Percentiles rank a stretch among this genome's conserved stretches.
Evolutionary conservation across 2,888 invertebrate genomes (phyloP).

Genomic region (Elegia similella): DNA sequence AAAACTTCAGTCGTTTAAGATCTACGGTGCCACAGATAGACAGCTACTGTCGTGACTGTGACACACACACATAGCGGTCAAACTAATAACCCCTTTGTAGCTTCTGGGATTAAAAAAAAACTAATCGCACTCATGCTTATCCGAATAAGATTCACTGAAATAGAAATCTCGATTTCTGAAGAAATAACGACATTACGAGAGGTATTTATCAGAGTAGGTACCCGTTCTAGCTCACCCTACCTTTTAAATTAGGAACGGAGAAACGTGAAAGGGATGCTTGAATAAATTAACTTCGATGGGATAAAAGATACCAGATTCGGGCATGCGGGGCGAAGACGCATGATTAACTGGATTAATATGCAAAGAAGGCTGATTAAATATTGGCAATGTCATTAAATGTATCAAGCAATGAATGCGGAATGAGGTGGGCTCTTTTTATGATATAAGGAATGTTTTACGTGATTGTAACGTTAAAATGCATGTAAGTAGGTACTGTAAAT

Average conservation of each 20-base stretch:
- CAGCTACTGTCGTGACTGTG: no score
- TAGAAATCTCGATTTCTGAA: not conserved
- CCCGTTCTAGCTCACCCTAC: not conserved
- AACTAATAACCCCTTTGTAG: no score
- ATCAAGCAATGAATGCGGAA: not conserved
- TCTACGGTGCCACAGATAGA: no score
- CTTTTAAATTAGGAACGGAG: constrained; percentile 5
- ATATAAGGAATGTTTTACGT: no score
- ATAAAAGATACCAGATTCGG: constrained; percentile 7
- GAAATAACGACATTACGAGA: not conserved
- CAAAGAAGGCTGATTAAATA: not conserved
- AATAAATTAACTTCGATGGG: constrained; percentile 11
- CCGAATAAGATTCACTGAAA: not conserved
- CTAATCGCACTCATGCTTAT: not conserved
- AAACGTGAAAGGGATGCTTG: constrained; percentile 2
- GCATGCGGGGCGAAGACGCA: not conserved
- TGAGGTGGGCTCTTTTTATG: not conserved
- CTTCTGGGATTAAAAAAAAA: no score
- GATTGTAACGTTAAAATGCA: no score
- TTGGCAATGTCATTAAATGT: not conserved
- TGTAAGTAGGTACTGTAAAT: no score
- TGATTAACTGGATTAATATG: constrained; percentile 12
- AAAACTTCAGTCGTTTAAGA: no score
- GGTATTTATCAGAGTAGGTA: not conserved
- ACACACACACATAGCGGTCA: no score